Evolutionary conservation across 2,113 vertebrate genomes (phyloP).

Genomic region (Ranitomeya imitator): DNA sequence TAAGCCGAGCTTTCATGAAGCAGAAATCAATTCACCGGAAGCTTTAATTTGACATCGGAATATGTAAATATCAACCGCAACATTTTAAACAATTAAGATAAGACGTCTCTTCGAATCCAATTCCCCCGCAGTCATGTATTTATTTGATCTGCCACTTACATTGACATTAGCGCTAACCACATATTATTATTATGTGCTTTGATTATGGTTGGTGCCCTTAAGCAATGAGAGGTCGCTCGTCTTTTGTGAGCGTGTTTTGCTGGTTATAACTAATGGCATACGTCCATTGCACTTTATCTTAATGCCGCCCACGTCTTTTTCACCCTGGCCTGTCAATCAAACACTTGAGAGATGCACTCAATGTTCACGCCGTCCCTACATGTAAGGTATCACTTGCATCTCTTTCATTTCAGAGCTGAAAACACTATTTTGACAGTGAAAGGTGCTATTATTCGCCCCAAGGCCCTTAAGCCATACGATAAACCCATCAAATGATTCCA

Average conservation of each 20-base stretch:
- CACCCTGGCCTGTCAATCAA: background rate
- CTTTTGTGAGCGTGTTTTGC: background rate
- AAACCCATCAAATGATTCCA: background rate
- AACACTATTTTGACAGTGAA: background rate
- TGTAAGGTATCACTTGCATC: conserved; percentile 19
- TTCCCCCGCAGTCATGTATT: background rate
- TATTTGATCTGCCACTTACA: conserved; percentile 32
- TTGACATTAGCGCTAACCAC: conserved; percentile 11
- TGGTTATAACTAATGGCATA: background rate
- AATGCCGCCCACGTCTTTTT: background rate
- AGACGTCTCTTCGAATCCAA: background rate
- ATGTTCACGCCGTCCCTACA: background rate
- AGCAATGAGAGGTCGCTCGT: conserved; percentile 13
- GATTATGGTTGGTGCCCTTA: conserved; percentile 23
- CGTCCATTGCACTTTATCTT: background rate
- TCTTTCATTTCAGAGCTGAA: background rate
- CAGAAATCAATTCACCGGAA: background rate
- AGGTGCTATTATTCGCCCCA: background rate
- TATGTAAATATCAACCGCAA: conserved; percentile 7
- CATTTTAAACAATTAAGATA: conserved; percentile 29
- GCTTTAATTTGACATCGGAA: background rate
- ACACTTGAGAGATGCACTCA: background rate
- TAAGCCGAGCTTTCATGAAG: background rate
- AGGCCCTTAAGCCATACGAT: background rate
- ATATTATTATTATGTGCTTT: conserved; percentile 27